Base-by-base conservation (phyloP, 2,888 invertebrate species). In the Chloroclystis v-ata region DNA sequence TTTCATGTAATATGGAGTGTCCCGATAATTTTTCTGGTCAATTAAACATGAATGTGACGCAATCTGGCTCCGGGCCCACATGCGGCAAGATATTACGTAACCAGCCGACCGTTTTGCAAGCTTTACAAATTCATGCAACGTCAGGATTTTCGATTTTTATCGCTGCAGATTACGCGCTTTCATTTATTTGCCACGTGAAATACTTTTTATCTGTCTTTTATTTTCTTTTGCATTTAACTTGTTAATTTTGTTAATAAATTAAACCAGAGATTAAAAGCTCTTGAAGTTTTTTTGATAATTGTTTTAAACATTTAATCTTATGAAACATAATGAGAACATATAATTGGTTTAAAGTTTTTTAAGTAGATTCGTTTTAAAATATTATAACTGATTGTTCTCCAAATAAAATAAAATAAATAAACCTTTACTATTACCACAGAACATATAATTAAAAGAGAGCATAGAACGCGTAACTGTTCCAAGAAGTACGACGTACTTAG, bases 31-130 rank as follows among this genome's bases (percentile, higher is more conserved):
- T 65, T 67, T 73, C 68, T 61, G 67, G 60, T 60, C 65, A 72
- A 72, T 74, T 72, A 65, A 69, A 56, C 64, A 52, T 52, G 57
- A 59, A 61, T 63, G 60, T 71, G 65, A 65, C 67, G 70, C 65
- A 75, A 72, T 66, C 62, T 60, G 64, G 58, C 64, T 56, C 56
- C 16, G 55, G 57, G 56, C 55, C 57, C 60, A 63, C 61, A 52
- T 54, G 59, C 57, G 54, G 59, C 61, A 54, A 57, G 53, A 58
- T 63, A 63, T 75, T 69, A 64, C 65, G 63, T 62, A 70, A 75
- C 59, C 60, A 53, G 61, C 57, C 56, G 59, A 52, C 57, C 58
- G 53, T 63, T 65, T 59, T 53, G 52, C 50, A 50, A 49, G 50
- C 52, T 50, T 56, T 52, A 47, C 51, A 56, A 53, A 53, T 53